Conservation (phyloP, 2,113 vertebrate genomes). For the Gila orcuttii region DNA sequence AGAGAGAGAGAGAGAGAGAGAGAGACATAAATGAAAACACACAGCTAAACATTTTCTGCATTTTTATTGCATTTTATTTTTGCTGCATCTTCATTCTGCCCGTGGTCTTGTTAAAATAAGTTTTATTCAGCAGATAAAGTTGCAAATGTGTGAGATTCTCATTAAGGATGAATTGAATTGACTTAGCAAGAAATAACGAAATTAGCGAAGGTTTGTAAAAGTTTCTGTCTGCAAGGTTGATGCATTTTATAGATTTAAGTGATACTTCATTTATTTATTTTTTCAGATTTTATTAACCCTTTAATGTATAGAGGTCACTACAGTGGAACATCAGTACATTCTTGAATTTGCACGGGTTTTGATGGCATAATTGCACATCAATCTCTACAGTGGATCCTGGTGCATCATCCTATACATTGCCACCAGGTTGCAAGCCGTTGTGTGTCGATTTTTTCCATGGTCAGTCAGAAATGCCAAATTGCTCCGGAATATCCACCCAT, state of each 20-base stretch:
- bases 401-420: no score
- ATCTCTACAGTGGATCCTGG: no score
- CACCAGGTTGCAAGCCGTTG: no score
- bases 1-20: no score
- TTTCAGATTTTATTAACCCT: no score
- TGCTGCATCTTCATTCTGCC: background rate
- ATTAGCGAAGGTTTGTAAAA: background rate
- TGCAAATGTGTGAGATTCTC: background rate
- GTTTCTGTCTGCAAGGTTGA: background rate
- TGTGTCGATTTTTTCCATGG: no score
- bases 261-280: background rate
- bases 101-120: background rate
- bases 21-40: background rate
- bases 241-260: background rate
- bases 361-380: no score
- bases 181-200: background rate
- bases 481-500: no score
- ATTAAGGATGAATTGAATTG: background rate
- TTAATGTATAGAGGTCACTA: no score
- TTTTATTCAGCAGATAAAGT: background rate
- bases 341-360: no score
- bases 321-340: no score
- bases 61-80: background rate
- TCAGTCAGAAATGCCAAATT: no score
- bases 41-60: conserved; percentile 9